phyloP scores from a whole-genome alignment of 2,113 vertebrate species.

The Aegithalos caudatus region DNA sequence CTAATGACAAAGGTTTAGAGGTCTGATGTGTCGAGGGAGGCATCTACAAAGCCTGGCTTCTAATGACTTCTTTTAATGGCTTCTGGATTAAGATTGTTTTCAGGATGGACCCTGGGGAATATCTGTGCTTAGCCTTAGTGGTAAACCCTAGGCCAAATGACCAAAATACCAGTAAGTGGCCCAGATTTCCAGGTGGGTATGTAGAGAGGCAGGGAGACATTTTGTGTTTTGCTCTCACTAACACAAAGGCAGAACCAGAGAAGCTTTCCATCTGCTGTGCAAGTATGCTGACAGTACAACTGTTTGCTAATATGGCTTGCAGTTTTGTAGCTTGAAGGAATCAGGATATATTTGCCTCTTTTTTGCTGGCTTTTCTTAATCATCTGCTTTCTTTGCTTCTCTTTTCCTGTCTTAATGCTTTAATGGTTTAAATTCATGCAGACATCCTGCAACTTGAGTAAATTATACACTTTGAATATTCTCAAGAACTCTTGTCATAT shows the following conservation, averaged over 20 bases:
- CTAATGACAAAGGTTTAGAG: neutral
- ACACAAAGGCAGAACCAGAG: neutral
- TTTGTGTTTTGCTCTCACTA: neutral
- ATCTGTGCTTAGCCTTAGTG: neutral
- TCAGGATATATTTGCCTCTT: neutral
- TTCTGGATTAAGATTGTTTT: neutral
- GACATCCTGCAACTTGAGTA: slow-evolving; percentile 12
- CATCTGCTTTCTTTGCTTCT: neutral
- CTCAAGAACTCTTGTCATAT: slow-evolving; percentile 2
- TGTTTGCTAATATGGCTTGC: neutral
- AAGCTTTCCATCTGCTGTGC: slow-evolving; percentile 8
- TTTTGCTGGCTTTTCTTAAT: neutral
- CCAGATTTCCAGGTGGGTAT: neutral
- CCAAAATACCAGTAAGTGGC: neutral
- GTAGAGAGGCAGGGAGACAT: neutral
- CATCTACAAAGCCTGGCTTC: neutral
- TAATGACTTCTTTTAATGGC: neutral
- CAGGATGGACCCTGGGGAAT: neutral
- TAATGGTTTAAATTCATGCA: neutral
- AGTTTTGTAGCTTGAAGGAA: slow-evolving; percentile 4
- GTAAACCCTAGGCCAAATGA: neutral
- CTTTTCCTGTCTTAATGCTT: neutral
- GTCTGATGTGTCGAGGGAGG: neutral
- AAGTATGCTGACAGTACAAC: neutral
- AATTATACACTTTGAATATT: slow-evolving; percentile 20